Evolutionary conservation across 2,113 vertebrate genomes (phyloP).

Genomic region (Morone saxatilis): DNA sequence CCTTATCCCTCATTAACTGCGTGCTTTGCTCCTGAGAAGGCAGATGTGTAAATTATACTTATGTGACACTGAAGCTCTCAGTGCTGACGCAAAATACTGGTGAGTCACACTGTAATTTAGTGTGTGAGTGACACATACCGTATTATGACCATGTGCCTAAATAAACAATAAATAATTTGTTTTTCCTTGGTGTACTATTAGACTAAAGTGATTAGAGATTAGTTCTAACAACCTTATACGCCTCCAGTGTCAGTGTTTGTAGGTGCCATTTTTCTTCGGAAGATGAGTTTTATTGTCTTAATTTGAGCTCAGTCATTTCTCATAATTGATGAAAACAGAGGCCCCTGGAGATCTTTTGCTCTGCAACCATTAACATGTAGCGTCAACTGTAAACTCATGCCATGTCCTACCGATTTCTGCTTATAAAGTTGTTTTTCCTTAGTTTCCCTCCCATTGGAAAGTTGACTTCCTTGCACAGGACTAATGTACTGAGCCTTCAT

Average conservation of each 20-base stretch:
- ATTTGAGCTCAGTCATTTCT: constrained; percentile 22
- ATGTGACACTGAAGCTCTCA: not conserved
- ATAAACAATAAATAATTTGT: constrained; percentile 3
- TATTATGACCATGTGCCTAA: constrained; percentile 5
- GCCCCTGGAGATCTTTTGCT: not conserved
- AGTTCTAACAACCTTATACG: constrained; percentile 4
- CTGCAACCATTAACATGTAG: not conserved
- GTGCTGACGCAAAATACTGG: constrained; percentile 7
- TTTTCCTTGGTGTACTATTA: not conserved
- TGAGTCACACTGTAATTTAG: constrained; percentile 24
- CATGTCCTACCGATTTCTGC: not conserved
- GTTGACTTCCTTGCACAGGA: not conserved
- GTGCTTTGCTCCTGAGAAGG: not conserved
- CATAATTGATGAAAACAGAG: constrained; percentile 8
- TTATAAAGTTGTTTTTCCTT: not conserved
- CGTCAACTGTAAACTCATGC: not conserved
- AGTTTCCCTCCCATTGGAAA: not conserved
- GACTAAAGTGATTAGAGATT: constrained; percentile 13
- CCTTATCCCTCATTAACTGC: not conserved
- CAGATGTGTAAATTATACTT: not conserved
- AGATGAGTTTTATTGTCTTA: not conserved
- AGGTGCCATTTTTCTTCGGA: constrained; percentile 3
- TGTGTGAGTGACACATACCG: not conserved
- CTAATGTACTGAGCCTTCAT: constrained; percentile 14
- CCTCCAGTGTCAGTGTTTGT: not conserved